These are phyloP conservation scores for Globodera ellingtonae DNA, from an alignment of 1,140 invertebrate species.

Conservation along the genomic window DNA sequence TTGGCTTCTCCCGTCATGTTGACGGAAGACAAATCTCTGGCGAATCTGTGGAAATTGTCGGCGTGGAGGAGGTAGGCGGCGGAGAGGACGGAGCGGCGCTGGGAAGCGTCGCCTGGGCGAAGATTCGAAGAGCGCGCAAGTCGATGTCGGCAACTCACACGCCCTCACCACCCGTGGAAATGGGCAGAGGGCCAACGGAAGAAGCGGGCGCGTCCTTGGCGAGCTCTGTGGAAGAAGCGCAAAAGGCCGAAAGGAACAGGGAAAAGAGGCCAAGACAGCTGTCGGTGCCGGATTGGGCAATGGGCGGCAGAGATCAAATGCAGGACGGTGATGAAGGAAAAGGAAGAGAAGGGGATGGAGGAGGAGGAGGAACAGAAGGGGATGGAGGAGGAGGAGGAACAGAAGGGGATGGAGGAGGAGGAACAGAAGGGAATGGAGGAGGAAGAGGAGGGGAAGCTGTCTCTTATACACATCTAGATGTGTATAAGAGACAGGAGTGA, in stretches of 20 bases:
- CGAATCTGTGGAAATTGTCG: conserved; percentile 23
- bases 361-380: too few species aligned
- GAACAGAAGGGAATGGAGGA: background rate
- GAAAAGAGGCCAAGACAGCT: background rate
- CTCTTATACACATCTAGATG: too few species aligned
- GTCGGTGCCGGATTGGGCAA: background rate
- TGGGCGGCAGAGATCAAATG: background rate
- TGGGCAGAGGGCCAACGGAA: conserved; percentile 6
- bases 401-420: too few species aligned
- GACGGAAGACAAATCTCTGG: background rate
- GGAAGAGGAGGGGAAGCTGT: background rate
- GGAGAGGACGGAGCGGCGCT: background rate
- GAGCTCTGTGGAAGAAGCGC: background rate
- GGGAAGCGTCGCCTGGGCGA: background rate
- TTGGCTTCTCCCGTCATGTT: conserved; percentile 9
- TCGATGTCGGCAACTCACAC: background rate
- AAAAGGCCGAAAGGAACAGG: background rate
- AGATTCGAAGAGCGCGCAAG: background rate
- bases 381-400: too few species aligned
- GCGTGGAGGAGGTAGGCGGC: background rate
- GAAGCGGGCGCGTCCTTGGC: background rate
- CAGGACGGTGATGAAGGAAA: background rate
- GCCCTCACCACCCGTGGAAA: background rate
- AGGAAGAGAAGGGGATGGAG: background rate
- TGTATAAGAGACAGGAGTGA: too few species aligned